Evolutionary conservation across 2,113 vertebrate species (phyloP).

Genomic region (Mionectes macconnelli): DNA sequence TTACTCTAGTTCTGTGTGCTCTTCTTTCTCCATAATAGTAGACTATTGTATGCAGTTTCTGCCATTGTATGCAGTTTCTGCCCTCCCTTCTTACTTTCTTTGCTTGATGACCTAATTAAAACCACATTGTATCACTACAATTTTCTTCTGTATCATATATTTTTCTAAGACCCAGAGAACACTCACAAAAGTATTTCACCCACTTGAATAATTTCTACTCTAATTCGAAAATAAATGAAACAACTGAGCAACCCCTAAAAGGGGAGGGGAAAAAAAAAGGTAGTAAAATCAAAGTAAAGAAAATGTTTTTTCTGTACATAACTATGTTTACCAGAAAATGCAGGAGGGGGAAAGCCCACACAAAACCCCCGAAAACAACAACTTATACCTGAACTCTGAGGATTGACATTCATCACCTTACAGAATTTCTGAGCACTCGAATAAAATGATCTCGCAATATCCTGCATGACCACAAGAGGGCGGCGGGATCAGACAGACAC

Average conservation of each 20-base stretch:
- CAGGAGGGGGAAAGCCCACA: rapidly evolving
- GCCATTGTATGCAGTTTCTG: not conserved
- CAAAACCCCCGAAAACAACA: rapidly evolving
- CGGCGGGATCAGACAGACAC: rapidly evolving
- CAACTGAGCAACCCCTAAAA: not conserved
- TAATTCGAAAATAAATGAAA: not conserved
- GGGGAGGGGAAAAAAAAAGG: not conserved
- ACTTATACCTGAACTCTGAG: not conserved
- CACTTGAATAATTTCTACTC: not conserved
- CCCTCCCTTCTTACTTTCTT: not conserved
- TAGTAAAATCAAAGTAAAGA: not conserved
- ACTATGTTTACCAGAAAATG: not conserved
- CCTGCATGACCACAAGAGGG: not conserved
- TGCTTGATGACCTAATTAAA: not conserved
- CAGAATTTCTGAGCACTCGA: not conserved
- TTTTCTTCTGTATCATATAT: not conserved
- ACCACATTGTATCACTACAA: not conserved
- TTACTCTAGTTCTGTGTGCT: not conserved
- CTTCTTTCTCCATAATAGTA: not conserved
- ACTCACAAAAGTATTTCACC: not conserved
- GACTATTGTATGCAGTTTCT: not conserved
- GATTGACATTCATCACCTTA: rapidly evolving
- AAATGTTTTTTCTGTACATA: not conserved
- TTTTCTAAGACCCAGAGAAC: not conserved
- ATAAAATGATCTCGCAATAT: not conserved